These are phyloP conservation scores for Leptoteleia sp. DNA, from an alignment of 1,140 invertebrate species.

Conservation along the genomic window DNA sequence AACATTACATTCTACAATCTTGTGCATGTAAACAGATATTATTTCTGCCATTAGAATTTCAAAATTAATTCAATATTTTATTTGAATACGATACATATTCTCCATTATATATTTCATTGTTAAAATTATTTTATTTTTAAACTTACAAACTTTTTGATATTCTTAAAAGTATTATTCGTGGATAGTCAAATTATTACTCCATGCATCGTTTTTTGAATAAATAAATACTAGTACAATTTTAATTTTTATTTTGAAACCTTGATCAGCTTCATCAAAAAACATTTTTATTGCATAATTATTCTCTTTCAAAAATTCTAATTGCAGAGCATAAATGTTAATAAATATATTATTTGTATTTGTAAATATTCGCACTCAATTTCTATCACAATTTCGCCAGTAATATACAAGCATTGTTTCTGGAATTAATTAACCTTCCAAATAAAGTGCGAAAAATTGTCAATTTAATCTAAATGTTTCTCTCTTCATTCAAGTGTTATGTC, in stretches of 20 bases:
- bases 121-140: constrained; percentile 5
- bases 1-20: constrained; percentile 18
- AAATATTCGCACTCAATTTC: not conserved
- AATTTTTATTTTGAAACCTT: not conserved
- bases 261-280: too few species aligned
- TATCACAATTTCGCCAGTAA: constrained; percentile 1
- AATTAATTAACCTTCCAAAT: not conserved
- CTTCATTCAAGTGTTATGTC: not conserved
- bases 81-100: constrained; percentile 25
- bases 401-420: not conserved
- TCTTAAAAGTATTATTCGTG: too few species aligned
- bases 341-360: constrained; percentile 1
- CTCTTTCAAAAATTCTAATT: not conserved
- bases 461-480: not conserved
- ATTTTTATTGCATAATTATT: not conserved
- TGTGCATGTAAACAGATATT: constrained; percentile 5
- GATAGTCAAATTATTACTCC: too few species aligned
- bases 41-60: constrained; percentile 29
- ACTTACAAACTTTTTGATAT: not conserved
- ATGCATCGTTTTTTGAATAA: too few species aligned
- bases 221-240: not conserved
- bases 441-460: not conserved
- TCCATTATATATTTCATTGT: constrained; percentile 19
- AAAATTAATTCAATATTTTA: constrained; percentile 16
- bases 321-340: not conserved